Evolutionary conservation across 64 coral and sea anemone species (phyloP), one percentile per base, ranked within the genome.

Genomic region (Trachythela sp.): DNA sequence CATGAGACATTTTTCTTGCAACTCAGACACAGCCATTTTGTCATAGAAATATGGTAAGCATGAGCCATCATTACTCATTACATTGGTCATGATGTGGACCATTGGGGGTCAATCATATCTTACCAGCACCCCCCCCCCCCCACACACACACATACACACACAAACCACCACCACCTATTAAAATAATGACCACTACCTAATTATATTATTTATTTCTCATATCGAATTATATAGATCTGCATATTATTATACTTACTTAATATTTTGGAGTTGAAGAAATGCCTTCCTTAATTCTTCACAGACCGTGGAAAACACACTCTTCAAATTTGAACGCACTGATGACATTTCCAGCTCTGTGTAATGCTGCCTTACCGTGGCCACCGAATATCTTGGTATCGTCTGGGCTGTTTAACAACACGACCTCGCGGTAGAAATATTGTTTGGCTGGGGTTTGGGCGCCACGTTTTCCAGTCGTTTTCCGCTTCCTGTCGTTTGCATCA

Each of bases 301-400:
- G 15, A 80, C 33, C 75, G 26, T 80, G 4, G 75, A 80, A 80
- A 36, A 80, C 31, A 80, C 75, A 34, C 75, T 80, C 35, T 34
- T 80, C 75, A 39, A 80, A 80, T 80, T 38, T 80, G 20, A 80
- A 80, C 30, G 34, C 33, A 80, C 75, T 80, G 32, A 80, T 80
- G 34, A 35, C 75, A 80, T 64, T 80, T 22, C 75, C 75, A 37
- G 75, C 33, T 80, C 75, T 35, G 34, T 80, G 75, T 18, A 80
- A 35, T 38, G 13, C 33, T 2, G 75, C 75, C 35, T 80, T 80
- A 8, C 33, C 6, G 75, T 80, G 75, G 33, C 75, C 75, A 80
- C 75, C 27, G 13, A 80, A n/a, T 15, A 80, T 29, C 20, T 80
- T 80, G 75, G 33, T 35, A 29, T 80, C 37, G 75, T 36, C 5